phyloP scores from a whole-genome alignment of 2,888 invertebrate genomes.

The Eledone cirrhosa region DNA sequence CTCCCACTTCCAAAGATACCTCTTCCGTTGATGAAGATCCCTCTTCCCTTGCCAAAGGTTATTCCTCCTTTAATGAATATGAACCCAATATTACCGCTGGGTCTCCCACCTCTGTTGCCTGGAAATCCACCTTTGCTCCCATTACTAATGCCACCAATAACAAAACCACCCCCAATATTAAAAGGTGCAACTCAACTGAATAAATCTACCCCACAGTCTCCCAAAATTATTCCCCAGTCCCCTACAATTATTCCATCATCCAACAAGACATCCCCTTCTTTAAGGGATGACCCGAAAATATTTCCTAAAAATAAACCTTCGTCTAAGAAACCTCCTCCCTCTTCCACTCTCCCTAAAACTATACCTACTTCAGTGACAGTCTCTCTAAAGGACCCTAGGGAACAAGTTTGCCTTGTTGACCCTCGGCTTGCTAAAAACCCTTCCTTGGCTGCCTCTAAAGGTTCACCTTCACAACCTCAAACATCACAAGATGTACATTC shows the following conservation, averaged over 20 bases:
- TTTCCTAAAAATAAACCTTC: background rate
- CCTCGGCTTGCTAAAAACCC: constrained; percentile 2
- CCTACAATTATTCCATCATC: background rate
- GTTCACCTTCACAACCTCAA: background rate
- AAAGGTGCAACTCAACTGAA: too few relatives aligned
- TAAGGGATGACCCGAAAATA: background rate
- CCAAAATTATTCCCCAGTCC: too few relatives aligned
- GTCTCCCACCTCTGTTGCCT: too few relatives aligned
- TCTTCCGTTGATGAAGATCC: background rate
- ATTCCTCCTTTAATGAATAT: too few relatives aligned
- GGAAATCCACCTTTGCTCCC: too few relatives aligned
- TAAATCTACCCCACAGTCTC: too few relatives aligned
- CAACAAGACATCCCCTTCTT: background rate
- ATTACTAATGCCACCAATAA: too few relatives aligned
- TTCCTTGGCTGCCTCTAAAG: too few relatives aligned
- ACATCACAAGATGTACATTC: background rate
- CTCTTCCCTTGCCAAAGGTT: background rate
- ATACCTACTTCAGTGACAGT: background rate
- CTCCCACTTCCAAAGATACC: background rate
- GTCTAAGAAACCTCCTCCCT: background rate
- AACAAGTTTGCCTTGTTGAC: background rate
- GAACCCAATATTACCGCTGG: too few relatives aligned
- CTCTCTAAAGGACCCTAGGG: background rate
- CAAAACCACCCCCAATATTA: too few relatives aligned
- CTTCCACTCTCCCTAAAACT: background rate